Base-by-base conservation (phyloP, 2,113 vertebrate species). In the Lethenteron reissneri region DNA sequence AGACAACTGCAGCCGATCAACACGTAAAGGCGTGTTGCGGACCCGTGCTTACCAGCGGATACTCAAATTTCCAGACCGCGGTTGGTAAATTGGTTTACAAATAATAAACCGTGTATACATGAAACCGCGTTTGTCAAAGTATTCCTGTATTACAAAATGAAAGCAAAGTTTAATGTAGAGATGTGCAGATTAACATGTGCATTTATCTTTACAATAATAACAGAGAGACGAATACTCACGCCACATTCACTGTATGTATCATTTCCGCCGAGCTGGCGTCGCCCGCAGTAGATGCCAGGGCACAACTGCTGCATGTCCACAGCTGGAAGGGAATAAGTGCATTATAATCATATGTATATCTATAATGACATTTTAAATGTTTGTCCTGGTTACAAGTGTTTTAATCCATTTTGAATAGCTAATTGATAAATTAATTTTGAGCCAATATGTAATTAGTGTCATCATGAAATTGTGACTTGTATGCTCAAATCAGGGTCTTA, bases 251-350 rank as follows among this genome's bases (percentile, higher is more conserved):
- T 84, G 72, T 84, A 79, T 15, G 79, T 79, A 19, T 59, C 78
- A 75, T 82, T 80, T 76, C 77, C 76, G 76, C 76, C 77, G 72
- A 84, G 74, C 9, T 83, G 71, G 10, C 81, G 79, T 79, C 84
- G 84, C 76, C 88, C 89, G 77, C 89, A 92, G 76, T 92, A 91
- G 71, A 87, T 81, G 71, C 89, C 88, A 56, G 88, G 85, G 77
- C 89, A 92, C n/a, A 85, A 83, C 62, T 80, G 82, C 71, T 82
- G 86, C 80, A 87, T 82, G 76, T 83, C 83, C 74, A 89, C 85
- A 78, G 80, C 87, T 90, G 81, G 56, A 79, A 80, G 76, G 74
- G 78, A 73, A 1, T 71, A 41, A 14, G 71, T 73, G 64, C 57
- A 57, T 70, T 21, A 41, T 41, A 41, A 41, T 41, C 41, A 41